Conservation (phyloP, 2,888 invertebrate genomes). For the Chymomyza amoena region DNA sequence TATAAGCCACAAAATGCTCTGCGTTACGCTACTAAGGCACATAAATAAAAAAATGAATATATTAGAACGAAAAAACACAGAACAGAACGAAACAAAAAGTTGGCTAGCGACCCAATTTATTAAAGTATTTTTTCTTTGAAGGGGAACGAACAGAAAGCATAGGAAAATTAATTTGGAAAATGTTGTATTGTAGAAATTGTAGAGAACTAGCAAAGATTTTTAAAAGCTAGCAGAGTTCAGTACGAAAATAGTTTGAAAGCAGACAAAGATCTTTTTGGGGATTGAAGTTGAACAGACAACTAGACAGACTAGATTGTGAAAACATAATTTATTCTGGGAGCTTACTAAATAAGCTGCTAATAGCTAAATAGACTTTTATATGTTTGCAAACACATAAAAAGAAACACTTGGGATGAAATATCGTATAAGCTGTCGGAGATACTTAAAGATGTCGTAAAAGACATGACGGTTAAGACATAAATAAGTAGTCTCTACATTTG, state of each 20-base stretch:
- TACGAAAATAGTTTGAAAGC: background rate
- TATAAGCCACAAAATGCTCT: background rate
- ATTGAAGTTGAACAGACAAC: background rate
- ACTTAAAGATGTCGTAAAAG: no score
- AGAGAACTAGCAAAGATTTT: background rate
- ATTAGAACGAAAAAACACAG: background rate
- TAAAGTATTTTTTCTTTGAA: constrained; percentile 6
- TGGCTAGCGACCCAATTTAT: constrained; percentile 40
- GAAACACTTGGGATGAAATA: no score
- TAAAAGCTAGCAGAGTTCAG: background rate
- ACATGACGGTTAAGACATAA: no score
- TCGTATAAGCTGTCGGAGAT: no score
- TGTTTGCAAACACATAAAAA: background rate
- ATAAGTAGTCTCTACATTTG: no score
- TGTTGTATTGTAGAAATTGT: no score
- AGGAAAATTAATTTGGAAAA: background rate
- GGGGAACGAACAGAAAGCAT: background rate
- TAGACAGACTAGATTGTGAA: background rate
- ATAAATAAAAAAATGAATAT: background rate
- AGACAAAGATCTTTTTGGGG: background rate
- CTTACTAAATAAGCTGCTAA: background rate
- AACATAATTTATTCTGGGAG: background rate
- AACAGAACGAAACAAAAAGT: background rate
- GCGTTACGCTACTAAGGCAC: background rate
- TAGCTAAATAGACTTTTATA: background rate